Base-by-base conservation (phyloP, 2,888 invertebrate genomes). In the Agonopterix alstromeriana region DNA sequence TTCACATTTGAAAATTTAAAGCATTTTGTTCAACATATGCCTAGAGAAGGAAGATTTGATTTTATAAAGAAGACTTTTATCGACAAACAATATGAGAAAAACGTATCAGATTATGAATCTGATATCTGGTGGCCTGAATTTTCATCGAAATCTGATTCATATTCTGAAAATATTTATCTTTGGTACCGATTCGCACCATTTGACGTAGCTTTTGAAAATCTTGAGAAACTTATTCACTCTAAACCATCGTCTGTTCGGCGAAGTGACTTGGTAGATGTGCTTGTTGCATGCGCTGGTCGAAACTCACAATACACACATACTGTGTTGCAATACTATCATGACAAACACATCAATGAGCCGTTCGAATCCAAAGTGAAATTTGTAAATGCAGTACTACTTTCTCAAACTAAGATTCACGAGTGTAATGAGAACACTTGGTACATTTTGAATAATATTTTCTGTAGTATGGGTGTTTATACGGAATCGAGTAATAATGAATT, bases 401-500 rank as follows among this genome's bases (percentile, higher is more conserved):
- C 61, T 1, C 57, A 70, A 53, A 67, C 64, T 3, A 47, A 67
- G 9, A 57, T 65, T 1, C 65, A 73, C 38, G 55, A 54, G 43
- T 69, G 73, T 36, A 66, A 75, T 43, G 53, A 61, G n/a, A 54
- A 63, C 44, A 70, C 70, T 4, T 85, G 85, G 85, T 60, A 53
- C 12, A 55, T 73, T 46, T 56, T 86, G 38, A 72, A 82, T 50
- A 69, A 75, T 56, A 53, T 86, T 27, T 84, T 81, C 48, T 63
- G 67, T 42, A 83, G 80, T 51, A 65, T 82, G 67, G 83, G 79
- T 57, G 77, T 83, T 8, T 85, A 77, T 44, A 67, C 58, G n/a
- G 72, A 80, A 53, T 70, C 70, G 1, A 65, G 70, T n/a, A 72
- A 76, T 43, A 64, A 68, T 52, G 14, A 14, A 14, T 14, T 14